Conservation (phyloP, 2,888 invertebrate genomes). For the Neoaliturus tenellus region DNA sequence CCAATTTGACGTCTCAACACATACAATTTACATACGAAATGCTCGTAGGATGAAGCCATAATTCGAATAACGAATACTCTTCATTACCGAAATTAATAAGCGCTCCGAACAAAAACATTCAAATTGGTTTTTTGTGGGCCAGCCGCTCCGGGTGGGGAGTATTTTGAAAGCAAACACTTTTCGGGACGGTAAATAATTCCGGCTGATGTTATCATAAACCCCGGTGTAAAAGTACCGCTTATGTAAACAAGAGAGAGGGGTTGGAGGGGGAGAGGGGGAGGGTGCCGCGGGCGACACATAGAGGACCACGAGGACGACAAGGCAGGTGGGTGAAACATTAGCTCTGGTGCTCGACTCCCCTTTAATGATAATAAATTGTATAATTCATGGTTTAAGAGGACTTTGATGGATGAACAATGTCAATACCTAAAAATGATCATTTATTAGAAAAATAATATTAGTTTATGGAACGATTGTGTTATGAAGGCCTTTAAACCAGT, state of each 20-base stretch:
- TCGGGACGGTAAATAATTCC: constrained; percentile 42
- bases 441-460: too few relatives aligned
- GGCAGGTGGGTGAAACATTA: background rate
- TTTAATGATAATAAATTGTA: background rate
- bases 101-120: constrained; percentile 28
- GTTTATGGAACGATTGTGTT: too few relatives aligned
- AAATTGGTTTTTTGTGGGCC: constrained; percentile 41
- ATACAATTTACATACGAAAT: constrained; percentile 26
- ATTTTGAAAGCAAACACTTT: constrained; percentile 50
- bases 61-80: constrained; percentile 8
- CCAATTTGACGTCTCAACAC: background rate
- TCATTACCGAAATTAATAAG: constrained; percentile 48
- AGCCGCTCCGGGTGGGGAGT: constrained; percentile 37
- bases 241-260: background rate
- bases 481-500: too few relatives aligned
- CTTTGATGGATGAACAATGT: too few relatives aligned
- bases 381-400: too few relatives aligned
- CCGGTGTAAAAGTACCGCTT: constrained; percentile 39
- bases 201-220: constrained; percentile 43
- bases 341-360: background rate
- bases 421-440: too few relatives aligned
- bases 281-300: background rate
- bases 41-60: constrained; percentile 25
- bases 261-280: background rate
- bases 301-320: background rate